Evolutionary conservation across 2,797 vertebrate genomes (phyloP).

Genomic region (Syngnathus rostellatus): DNA sequence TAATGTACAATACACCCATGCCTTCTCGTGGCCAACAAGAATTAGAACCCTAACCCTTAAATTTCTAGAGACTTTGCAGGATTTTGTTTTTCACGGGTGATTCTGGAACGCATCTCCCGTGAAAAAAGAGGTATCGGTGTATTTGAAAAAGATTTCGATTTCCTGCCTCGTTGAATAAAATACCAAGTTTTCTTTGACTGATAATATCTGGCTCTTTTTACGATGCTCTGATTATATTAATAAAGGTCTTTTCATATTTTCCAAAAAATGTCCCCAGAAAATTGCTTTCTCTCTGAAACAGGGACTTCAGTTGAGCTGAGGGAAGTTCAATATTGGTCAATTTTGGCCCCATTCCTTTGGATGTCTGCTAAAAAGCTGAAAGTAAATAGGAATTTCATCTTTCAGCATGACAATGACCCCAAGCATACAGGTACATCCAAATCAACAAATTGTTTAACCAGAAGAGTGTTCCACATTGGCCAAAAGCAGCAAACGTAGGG

Average conservation of each 20-base stretch:
- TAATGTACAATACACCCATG: too few relatives aligned
- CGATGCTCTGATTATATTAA: background rate
- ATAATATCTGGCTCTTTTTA: background rate
- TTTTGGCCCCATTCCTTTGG: background rate
- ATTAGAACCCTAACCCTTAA: too few relatives aligned
- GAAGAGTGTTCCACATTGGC: background rate
- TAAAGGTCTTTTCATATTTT: background rate
- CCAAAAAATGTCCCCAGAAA: background rate
- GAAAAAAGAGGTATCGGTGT: too few relatives aligned
- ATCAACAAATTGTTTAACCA: background rate
- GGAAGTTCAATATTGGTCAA: background rate
- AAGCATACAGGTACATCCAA: background rate
- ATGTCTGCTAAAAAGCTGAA: constrained; percentile 1
- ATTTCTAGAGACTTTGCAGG: too few relatives aligned
- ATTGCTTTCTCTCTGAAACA: background rate
- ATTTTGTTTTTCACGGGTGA: too few relatives aligned
- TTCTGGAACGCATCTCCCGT: too few relatives aligned
- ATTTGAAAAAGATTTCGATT: too few relatives aligned
- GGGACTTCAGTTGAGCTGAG: background rate
- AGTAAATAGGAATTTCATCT: background rate
- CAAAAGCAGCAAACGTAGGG: background rate
- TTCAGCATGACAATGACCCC: background rate
- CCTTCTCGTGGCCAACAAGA: too few relatives aligned
- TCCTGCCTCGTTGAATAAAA: too few relatives aligned
- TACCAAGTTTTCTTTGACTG: background rate